Conservation (phyloP, 1,140 invertebrate species). For the Carcinoscorpius rotundicauda region DNA sequence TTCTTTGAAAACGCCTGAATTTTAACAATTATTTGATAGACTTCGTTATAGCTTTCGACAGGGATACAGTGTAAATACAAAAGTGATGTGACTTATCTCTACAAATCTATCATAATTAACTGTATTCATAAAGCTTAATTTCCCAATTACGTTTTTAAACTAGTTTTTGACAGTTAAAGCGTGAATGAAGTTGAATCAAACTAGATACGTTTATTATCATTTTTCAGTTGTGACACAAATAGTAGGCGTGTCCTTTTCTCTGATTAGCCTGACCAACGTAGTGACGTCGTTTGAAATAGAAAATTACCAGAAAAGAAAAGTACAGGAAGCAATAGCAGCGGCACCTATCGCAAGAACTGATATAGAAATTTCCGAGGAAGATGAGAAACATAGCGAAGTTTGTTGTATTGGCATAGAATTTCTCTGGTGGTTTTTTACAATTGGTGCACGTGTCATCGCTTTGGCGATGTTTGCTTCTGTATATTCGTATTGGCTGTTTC, state of each 20-base stretch:
- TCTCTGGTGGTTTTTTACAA: slow-evolving; percentile 63
- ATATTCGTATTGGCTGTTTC: slow-evolving; percentile 44
- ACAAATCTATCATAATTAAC: too few species aligned
- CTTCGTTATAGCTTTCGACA: too few species aligned
- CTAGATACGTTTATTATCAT: slow-evolving; percentile 6
- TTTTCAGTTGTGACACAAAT: slow-evolving; percentile 50
- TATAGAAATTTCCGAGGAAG: background rate
- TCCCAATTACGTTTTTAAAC: too few species aligned
- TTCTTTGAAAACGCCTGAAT: too few species aligned
- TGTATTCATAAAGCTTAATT: too few species aligned
- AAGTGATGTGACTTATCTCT: too few species aligned
- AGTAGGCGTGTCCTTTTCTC: slow-evolving; percentile 50
- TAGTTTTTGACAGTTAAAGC: too few species aligned
- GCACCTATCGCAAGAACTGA: too few species aligned
- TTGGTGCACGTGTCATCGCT: slow-evolving; percentile 45
- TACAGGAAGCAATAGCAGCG: too few species aligned
- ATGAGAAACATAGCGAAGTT: slow-evolving; percentile 45
- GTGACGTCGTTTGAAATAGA: slow-evolving; percentile 16
- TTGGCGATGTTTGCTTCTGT: slow-evolving; percentile 33
- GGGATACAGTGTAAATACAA: too few species aligned
- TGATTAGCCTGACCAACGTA: slow-evolving; percentile 47
- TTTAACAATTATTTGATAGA: too few species aligned
- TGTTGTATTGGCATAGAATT: slow-evolving; percentile 50
- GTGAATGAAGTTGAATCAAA: too few species aligned
- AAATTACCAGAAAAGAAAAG: background rate